Evolutionary conservation across 1,140 invertebrate species (phyloP), one percentile per base, ranked within the genome.

Genomic region (Lordiphosa collinella): DNA sequence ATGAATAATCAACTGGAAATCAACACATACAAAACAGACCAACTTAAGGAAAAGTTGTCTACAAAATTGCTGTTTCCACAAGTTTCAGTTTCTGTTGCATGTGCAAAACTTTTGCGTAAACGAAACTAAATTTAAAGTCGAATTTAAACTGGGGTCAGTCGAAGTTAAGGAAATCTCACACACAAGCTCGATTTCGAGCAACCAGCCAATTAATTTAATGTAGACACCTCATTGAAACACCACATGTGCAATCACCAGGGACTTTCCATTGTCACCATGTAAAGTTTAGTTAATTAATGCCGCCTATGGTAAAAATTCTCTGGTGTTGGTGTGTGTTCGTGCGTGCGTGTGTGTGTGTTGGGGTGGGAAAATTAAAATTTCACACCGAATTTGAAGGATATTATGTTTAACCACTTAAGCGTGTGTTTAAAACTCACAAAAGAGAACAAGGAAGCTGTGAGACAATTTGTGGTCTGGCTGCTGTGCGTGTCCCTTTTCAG

Each of bases 1-100:
- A 80, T 80, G 75, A 79, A 79, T 79, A 80, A 62, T 60, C 74
- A 79, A 79, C 38, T 48, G 70, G 69, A 60, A 80, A 80, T 79
- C 68, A 79, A 58, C 75, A 59, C 69, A 58, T 35, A 35, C 46
- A 41, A 52, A 46, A 38, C 29, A 36, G 47, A 43, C 40, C 14
- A 43, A 36, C 46, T 32, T 35, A 40, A 32, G 43, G 32, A 49
- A 66, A 79, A 78, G 34, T 76, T 74, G 43, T 62, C 75, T 74
- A 80, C 74, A 47, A 58, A 59, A 66, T 65, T 58, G 52, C 49
- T 36, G 25, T 43, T 46, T 46, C 29, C 7, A 9, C 38, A 38
- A 36, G 11, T 59, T 40, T 48, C 32, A 69, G 25, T 16, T 41
- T 29, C n/a, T 44, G 18, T 38, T 18, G 13, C 22, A 11, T 31